phyloP scores from a whole-genome alignment of 2,888 invertebrate genomes.

The Gastracanthus pulcherrimus region DNA sequence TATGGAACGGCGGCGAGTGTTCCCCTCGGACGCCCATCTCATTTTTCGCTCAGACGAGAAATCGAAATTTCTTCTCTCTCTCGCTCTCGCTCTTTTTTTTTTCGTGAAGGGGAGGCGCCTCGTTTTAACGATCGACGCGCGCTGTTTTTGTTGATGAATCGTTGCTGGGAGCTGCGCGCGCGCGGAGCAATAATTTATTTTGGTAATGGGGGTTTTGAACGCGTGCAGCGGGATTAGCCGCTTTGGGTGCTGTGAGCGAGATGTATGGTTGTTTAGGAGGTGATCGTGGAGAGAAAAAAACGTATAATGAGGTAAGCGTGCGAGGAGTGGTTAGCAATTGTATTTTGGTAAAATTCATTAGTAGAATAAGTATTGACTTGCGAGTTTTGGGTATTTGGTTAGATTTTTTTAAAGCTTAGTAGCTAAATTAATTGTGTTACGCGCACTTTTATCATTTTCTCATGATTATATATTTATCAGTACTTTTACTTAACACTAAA shows the following conservation, averaged over 20 bases:
- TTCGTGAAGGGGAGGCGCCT: background rate
- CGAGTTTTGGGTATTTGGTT: too few relatives aligned
- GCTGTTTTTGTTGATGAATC: constrained; percentile 42
- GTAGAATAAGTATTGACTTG: too few relatives aligned
- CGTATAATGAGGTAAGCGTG: background rate
- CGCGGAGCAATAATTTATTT: constrained; percentile 43
- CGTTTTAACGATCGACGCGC: constrained; percentile 46
- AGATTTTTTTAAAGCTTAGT: too few relatives aligned
- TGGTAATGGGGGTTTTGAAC: constrained; percentile 47
- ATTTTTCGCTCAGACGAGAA: constrained; percentile 54
- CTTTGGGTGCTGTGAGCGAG: background rate
- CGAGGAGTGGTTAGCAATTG: background rate
- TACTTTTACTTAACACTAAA: too few relatives aligned
- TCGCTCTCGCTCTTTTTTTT: background rate
- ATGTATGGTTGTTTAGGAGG: background rate
- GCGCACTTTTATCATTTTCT: too few relatives aligned
- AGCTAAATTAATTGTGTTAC: too few relatives aligned
- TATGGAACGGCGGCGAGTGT: background rate
- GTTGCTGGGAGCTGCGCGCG: background rate
- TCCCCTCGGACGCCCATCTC: constrained; percentile 31
- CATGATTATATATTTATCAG: too few relatives aligned
- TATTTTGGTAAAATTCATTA: too few relatives aligned
- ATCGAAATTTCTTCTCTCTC: constrained; percentile 46
- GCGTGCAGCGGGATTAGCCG: background rate
- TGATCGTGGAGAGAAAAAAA: background rate